Base-by-base conservation (phyloP, 2,888 invertebrate species). In the Synergus gifuensis region DNA sequence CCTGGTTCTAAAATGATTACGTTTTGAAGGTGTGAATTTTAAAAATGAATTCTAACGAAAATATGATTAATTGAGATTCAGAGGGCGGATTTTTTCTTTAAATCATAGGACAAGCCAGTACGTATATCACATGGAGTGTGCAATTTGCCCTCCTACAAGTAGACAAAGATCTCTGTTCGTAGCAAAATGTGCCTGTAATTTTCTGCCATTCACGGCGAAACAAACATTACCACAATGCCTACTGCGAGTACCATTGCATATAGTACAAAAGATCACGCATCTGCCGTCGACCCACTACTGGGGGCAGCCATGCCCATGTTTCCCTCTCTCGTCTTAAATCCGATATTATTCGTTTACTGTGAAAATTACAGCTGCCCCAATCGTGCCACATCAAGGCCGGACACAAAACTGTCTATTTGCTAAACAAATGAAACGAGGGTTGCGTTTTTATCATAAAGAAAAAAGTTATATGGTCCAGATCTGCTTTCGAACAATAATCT, bases 221-320 rank as follows among this genome's bases (percentile, higher is more conserved):
- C 84, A 84, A 83, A 83, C 82, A 81, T 62, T 69, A 44, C 76
- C 82, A 81, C 82, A 82, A 82, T 78, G 78, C 77, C 18, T 77
- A 76, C 69, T 76, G 79, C 76, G 81, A 36, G 63, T 79, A 79
- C 76, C 28, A 80, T 79, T 81, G 82, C 81, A 77, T 81, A 1
- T 81, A 1, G 83, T 76, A 84, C 84, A 83, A 83, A 82, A 62
- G 79, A 79, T 62, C 83, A 81, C 80, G 82, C 82, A 84, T 83
- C 83, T 83, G 83, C 82, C 80, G 77, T 69, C 69, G 49, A 49
- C 16, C 69, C 49, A 69, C 49, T 49, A 69, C 69, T 69, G 28
- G 69, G 69, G 49, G 69, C 69, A 36, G 9, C 49, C 69, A 69
- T 69, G 69, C 69, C 69, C 69, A 49, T 69, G 36, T 69, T 69